Evolutionary conservation across 1,140 invertebrate genomes (phyloP).

Genomic region (Andricus grossulariae): DNA sequence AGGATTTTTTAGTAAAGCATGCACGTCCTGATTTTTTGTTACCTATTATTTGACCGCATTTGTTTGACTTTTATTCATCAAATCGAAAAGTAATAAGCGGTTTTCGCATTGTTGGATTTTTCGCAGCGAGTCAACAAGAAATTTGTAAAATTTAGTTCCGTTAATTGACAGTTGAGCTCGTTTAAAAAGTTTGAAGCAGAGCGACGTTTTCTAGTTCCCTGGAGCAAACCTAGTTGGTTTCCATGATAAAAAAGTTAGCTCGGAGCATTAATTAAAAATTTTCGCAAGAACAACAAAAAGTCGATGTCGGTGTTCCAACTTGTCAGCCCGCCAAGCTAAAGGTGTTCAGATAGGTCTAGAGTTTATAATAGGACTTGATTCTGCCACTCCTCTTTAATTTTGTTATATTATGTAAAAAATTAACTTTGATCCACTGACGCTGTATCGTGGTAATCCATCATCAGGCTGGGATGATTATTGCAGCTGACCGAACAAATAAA

Average conservation of each 20-base stretch:
- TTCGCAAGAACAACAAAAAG: slow-evolving; percentile 24
- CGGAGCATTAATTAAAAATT: slow-evolving; percentile 21
- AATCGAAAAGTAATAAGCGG: background rate
- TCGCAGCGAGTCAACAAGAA: background rate
- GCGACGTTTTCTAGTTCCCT: slow-evolving; percentile 1
- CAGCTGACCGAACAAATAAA: slow-evolving; percentile 43
- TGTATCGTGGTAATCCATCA: slow-evolving; percentile 46
- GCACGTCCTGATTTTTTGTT: too few relatives aligned
- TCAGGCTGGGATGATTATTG: slow-evolving; percentile 44
- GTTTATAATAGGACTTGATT: too few relatives aligned
- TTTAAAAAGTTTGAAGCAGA: slow-evolving; percentile 13
- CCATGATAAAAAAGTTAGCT: background rate
- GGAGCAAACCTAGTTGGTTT: background rate
- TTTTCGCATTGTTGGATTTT: background rate
- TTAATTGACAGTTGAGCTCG: slow-evolving; percentile 29
- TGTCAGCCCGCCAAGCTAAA: background rate
- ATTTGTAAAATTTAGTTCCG: slow-evolving; percentile 2
- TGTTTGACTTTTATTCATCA: too few relatives aligned
- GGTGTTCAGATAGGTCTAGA: background rate
- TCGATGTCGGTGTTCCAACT: slow-evolving; percentile 10
- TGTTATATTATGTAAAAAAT: slow-evolving; percentile 22
- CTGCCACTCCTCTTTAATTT: too few relatives aligned
- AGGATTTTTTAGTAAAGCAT: too few relatives aligned
- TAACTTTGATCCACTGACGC: background rate
- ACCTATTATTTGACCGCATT: too few relatives aligned